These are phyloP conservation scores for Dynastes hyllus DNA, from an alignment of 2,888 invertebrate genomes.

Conservation along the genomic window DNA sequence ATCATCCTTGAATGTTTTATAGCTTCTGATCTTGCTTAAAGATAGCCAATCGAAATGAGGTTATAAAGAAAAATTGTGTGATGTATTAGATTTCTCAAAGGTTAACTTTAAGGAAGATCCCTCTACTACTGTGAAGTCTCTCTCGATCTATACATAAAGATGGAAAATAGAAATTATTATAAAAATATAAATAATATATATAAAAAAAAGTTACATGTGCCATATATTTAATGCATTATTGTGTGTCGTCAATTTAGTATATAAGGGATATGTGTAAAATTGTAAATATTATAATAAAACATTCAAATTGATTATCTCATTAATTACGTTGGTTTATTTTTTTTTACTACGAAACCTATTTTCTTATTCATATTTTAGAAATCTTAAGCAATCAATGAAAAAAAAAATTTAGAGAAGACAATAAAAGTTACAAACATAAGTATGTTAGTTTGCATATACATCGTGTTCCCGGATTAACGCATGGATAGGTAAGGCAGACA, in stretches of 20 bases:
- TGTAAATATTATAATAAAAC: slow-evolving; percentile 64
- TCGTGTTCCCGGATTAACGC: no score
- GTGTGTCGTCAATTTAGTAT: slow-evolving; percentile 65
- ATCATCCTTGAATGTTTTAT: slow-evolving; percentile 46
- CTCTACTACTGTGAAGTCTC: slow-evolving; percentile 8
- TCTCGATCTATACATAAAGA: slow-evolving; percentile 47
- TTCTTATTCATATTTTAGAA: no score
- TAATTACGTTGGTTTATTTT: slow-evolving; percentile 15
- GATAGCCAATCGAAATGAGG: slow-evolving; percentile 13
- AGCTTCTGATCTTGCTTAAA: slow-evolving; percentile 54
- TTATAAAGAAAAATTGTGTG: background rate
- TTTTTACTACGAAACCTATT: background rate
- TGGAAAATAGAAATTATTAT: slow-evolving; percentile 50
- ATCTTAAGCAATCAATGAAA: no score
- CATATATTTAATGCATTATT: slow-evolving; percentile 67
- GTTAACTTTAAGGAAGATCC: slow-evolving; percentile 47
- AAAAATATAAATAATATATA: slow-evolving; percentile 51
- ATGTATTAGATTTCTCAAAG: background rate
- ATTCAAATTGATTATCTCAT: slow-evolving; percentile 57
- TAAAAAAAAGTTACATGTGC: slow-evolving; percentile 64
- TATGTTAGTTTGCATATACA: no score
- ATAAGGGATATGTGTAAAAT: slow-evolving; percentile 64
- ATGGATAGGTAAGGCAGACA: no score
- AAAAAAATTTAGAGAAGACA: no score
- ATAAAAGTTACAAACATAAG: no score